These are phyloP conservation scores for Rhynchonycteris naso DNA, from an alignment of 2,797 vertebrate genomes.

Conservation along the genomic window DNA sequence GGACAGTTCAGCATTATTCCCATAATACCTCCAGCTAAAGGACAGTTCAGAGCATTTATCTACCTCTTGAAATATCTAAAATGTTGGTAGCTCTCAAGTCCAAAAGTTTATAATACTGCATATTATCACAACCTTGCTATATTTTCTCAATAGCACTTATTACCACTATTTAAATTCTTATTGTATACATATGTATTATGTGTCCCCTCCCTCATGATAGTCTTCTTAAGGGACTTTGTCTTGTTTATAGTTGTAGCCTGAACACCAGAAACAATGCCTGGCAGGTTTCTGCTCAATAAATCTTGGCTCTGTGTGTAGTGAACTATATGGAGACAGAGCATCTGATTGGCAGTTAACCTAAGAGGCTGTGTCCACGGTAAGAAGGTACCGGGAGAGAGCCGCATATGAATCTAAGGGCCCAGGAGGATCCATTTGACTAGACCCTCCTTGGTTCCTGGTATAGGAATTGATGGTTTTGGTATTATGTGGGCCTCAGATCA, in stretches of 20 bases:
- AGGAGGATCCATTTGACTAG: not conserved
- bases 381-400: not conserved
- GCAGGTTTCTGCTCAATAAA: not conserved
- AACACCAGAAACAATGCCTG: not conserved
- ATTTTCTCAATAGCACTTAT: not conserved
- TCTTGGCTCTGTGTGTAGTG: not conserved
- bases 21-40: constrained; percentile 12
- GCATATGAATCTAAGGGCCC: not conserved
- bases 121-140: not conserved
- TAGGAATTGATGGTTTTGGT: constrained; percentile 23
- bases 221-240: not conserved
- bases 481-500: not conserved
- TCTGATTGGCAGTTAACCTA: constrained; percentile 6
- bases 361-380: constrained; percentile 7
- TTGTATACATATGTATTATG: not conserved
- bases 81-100: constrained; percentile 11
- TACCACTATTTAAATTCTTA: constrained; percentile 2
- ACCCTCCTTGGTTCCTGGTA: not conserved
- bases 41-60: constrained; percentile 27
- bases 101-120: constrained; percentile 37
- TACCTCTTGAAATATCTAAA: constrained; percentile 1
- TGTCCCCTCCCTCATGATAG: not conserved
- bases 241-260: not conserved
- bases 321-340: constrained; percentile 6
- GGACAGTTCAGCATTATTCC: constrained; percentile 9